Conservation (phyloP, 2,888 invertebrate genomes). For the Tridacna gigas region DNA sequence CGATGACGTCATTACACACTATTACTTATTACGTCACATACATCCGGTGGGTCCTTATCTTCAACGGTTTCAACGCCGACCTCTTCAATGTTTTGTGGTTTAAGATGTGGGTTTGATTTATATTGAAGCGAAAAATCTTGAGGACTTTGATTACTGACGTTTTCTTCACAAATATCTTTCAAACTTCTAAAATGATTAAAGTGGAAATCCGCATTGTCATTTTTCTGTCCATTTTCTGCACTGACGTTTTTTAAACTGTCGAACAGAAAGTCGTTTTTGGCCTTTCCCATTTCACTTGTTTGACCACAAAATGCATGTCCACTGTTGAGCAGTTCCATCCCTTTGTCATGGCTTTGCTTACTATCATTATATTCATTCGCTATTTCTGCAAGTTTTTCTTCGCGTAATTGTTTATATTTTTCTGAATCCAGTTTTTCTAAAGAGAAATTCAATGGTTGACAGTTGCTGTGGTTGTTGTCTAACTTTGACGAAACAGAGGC, state of each 20-base stretch:
- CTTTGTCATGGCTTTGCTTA: background rate
- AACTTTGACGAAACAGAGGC: background rate
- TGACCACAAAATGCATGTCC: background rate
- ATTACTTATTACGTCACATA: no score
- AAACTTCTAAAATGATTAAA: no score
- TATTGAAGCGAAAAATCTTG: no score
- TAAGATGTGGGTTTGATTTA: no score
- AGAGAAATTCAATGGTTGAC: constrained; percentile 53
- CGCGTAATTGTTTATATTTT: constrained; percentile 23
- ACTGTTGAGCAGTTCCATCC: background rate
- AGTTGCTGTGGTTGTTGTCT: constrained; percentile 18
- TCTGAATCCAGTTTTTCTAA: constrained; percentile 43
- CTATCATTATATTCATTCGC: background rate
- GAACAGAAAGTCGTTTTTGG: background rate
- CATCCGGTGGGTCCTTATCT: no score
- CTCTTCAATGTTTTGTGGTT: no score
- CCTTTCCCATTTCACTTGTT: background rate
- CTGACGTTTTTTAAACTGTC: background rate
- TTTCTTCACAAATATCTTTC: no score
- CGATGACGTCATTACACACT: no score
- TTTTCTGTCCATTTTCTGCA: background rate
- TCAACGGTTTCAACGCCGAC: no score
- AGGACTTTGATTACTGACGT: no score
- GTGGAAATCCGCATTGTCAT: no score
- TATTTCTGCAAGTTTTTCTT: background rate